Percentiles rank a stretch among this genome's conserved stretches.
Conservation (phyloP, 1,140 invertebrate species). For the Aphaenogaster floridana region DNA sequence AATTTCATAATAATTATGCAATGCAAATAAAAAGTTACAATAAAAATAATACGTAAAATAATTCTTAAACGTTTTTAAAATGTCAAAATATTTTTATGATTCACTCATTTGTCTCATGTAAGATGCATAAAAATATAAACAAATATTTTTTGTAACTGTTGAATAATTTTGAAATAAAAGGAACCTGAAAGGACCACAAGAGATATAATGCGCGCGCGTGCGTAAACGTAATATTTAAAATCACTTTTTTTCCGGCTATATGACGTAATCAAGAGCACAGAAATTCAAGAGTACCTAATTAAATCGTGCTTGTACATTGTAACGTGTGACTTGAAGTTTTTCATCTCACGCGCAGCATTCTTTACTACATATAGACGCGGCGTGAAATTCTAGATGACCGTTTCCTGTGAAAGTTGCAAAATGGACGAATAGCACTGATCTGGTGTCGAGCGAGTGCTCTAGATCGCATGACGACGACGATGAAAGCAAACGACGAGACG, state of each 20-base stretch:
- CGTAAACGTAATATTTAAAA: neutral
- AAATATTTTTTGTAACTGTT: too few relatives aligned
- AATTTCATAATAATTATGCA: too few relatives aligned
- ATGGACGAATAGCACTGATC: constrained; percentile 46
- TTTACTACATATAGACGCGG: constrained; percentile 13
- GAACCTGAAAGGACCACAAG: too few relatives aligned
- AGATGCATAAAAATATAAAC: too few relatives aligned
- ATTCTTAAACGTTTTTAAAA: too few relatives aligned
- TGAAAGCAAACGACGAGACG: constrained; percentile 15
- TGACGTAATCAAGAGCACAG: neutral
- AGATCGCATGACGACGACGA: constrained; percentile 35
- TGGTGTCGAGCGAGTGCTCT: constrained; percentile 14
- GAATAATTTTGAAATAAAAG: too few relatives aligned
- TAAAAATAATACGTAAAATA: too few relatives aligned
- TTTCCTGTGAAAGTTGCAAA: constrained; percentile 62
- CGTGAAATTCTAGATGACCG: constrained; percentile 47
- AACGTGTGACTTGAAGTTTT: constrained; percentile 21
- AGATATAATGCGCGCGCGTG: too few relatives aligned
- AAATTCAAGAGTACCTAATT: neutral
- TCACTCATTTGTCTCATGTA: too few relatives aligned
- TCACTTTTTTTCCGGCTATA: neutral
- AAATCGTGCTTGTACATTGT: neutral
- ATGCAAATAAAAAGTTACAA: too few relatives aligned
- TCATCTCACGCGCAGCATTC: constrained; percentile 24
- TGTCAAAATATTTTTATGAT: too few relatives aligned